Conservation (phyloP, 2,797 vertebrate genomes). For the Poecilia picta region DNA sequence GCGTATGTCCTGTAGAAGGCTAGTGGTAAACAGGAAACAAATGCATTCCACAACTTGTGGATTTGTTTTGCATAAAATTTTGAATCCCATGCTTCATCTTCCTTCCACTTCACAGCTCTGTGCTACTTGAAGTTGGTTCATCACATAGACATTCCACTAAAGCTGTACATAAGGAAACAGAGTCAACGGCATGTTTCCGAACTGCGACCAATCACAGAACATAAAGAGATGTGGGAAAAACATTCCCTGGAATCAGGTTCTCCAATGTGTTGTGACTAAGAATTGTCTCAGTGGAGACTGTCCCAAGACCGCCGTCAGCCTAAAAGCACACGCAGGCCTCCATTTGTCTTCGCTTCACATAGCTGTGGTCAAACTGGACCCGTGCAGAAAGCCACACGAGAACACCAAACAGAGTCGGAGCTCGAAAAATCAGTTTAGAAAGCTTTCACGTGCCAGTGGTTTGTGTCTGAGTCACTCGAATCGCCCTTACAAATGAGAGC, state of each 20-base stretch:
- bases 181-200: slow-evolving; percentile 23
- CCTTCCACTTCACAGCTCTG: background rate
- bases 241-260: slow-evolving; percentile 34
- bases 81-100: background rate
- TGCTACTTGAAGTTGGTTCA: background rate
- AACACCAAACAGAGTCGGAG: slow-evolving; percentile 34
- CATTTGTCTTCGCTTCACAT: slow-evolving; percentile 64
- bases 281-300: slow-evolving; percentile 40
- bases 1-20: background rate
- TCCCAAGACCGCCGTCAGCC: slow-evolving; percentile 49
- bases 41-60: background rate
- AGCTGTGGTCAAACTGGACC: slow-evolving; percentile 73
- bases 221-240: slow-evolving; percentile 25
- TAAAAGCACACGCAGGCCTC: slow-evolving; percentile 58
- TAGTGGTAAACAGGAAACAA: background rate
- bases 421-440: slow-evolving; percentile 19
- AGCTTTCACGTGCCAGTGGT: slow-evolving; percentile 7
- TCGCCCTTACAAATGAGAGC: slow-evolving; percentile 29
- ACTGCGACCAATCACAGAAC: slow-evolving; percentile 23
- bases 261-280: slow-evolving; percentile 61
- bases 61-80: background rate
- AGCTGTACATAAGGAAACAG: slow-evolving; percentile 26
- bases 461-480: background rate
- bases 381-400: slow-evolving; percentile 63
- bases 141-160: background rate